A percentile compares a stretch with the other conserved stretches of the same genome.
These are phyloP conservation scores for Drosophila hydei DNA, from an alignment of 1,140 invertebrate species.

Conservation along the genomic window DNA sequence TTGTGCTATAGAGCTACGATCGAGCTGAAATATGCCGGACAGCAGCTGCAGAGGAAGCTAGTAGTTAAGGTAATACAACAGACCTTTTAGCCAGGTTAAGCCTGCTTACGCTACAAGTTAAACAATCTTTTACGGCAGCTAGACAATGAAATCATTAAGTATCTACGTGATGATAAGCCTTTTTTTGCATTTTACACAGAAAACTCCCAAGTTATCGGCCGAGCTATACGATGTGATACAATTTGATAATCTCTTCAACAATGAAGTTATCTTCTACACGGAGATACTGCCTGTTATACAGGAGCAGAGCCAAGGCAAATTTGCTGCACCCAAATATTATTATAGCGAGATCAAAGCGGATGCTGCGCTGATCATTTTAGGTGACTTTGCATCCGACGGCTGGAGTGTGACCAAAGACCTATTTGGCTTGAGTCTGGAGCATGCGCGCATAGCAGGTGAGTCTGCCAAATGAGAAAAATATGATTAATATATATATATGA, in stretches of 20 bases:
- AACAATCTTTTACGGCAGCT: background rate
- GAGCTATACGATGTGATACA: slow-evolving; percentile 47
- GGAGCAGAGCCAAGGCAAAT: slow-evolving; percentile 25
- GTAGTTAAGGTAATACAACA: slow-evolving; percentile 62
- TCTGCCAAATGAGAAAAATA: background rate
- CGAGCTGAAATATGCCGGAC: slow-evolving; percentile 43
- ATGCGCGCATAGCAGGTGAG: slow-evolving; percentile 55
- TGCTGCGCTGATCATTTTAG: slow-evolving; percentile 55
- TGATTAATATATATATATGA: too few relatives aligned
- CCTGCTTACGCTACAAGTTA: background rate
- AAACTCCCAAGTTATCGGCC: slow-evolving; percentile 61
- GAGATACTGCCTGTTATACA: slow-evolving; percentile 65
- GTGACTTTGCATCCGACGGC: slow-evolving; percentile 60
- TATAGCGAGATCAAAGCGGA: slow-evolving; percentile 55
- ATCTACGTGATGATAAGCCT: background rate
- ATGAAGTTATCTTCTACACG: slow-evolving; percentile 70
- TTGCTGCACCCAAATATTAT: slow-evolving; percentile 66
- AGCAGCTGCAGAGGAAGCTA: slow-evolving; percentile 36
- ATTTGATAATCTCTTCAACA: slow-evolving; percentile 62
- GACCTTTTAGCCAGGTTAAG: background rate
- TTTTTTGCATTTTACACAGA: slow-evolving; percentile 39
- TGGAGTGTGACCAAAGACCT: slow-evolving; percentile 66
- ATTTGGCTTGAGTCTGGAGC: slow-evolving; percentile 47
- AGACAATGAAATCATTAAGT: background rate
- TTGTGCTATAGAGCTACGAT: slow-evolving; percentile 59